These are phyloP conservation scores for Dasypogon diadema DNA, from an alignment of 2,888 invertebrate species.

Conservation along the genomic window DNA sequence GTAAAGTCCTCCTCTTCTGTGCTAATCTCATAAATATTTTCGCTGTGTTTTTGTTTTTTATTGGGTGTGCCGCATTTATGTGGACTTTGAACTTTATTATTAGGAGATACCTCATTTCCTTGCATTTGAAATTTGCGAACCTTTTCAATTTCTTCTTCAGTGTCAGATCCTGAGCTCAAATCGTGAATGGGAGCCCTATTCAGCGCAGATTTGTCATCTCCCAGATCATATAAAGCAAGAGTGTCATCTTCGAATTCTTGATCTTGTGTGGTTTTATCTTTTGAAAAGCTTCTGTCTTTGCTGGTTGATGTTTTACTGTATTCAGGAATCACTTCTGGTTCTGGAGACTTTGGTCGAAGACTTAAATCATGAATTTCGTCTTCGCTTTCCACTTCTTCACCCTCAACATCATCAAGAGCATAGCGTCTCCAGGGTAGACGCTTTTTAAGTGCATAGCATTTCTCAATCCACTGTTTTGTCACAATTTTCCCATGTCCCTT, in stretches of 20 bases:
- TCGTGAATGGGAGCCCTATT: background rate
- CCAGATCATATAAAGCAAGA: constrained; percentile 48
- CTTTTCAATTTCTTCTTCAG: constrained; percentile 66
- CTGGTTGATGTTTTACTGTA: background rate
- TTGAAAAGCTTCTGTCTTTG: background rate
- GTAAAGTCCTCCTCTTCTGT: constrained; percentile 67
- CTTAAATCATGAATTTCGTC: constrained; percentile 64
- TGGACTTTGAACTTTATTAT: background rate
- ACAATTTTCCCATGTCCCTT: constrained; percentile 75
- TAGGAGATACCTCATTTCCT: background rate
- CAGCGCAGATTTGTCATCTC: constrained; percentile 6
- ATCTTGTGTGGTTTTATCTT: background rate
- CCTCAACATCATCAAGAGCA: constrained; percentile 62
- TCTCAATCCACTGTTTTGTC: constrained; percentile 80
- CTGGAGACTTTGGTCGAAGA: constrained; percentile 55
- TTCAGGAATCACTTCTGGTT: background rate
- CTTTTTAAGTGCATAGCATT: constrained; percentile 73
- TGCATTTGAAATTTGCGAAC: constrained; percentile 50
- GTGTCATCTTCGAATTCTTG: constrained; percentile 38
- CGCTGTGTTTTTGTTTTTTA: background rate
- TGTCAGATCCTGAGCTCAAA: constrained; percentile 62
- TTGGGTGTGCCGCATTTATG: constrained; percentile 49
- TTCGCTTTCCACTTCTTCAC: constrained; percentile 64
- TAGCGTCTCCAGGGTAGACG: constrained; percentile 67
- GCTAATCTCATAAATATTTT: constrained; percentile 61